Evolutionary conservation across 2,797 vertebrate genomes (phyloP), one percentile per base, ranked within the genome.

Genomic region (Leptodactylus fallax): DNA sequence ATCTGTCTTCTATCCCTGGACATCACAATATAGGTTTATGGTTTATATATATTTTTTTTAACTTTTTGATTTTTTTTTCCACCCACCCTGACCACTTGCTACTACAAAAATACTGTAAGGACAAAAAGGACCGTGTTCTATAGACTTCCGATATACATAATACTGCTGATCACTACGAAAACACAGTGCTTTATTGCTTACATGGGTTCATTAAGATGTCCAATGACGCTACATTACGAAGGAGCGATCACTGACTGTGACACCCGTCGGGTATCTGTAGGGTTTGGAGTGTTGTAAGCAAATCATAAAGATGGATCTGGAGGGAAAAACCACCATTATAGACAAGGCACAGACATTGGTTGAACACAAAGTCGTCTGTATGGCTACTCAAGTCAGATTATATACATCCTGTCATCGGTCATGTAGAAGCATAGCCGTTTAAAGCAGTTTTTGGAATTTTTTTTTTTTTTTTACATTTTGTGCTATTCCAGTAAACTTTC

Each of bases 401-500:
- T 86, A 86, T 69, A 83, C 72, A 74, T 77, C 36, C 72, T 17
- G 55, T 84, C 27, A 36, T 84, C 45, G 71, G 56, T 76, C 71
- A 81, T 71, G 63, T 23, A 63, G 56, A 72, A 82, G 69, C 56
- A 1, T 27, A 63, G 76, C 16, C 23, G 51, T 58, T 63, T 65
- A 82, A 86, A 77, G 83, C 77, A 69, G 74, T 61, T 85, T 72
- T 69, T 14, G 51, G 51, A 67, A 25, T 36, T 36, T 36, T 36
- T 36, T 36, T 36, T 36, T 36, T 65, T 63, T 82, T 61, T 80
- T 10, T 45, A 11, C 27, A 19, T 84, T 51, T 89, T 89, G 88
- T 89, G 88, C 88, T 89, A 83, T 89, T 86, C 79, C 80, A 79
- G 80, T 86, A 83, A 83, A 63, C 71, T 21, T 76, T 82, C 21